Conservation (phyloP, 1,140 invertebrate species). For the Drosophila dunni region DNA sequence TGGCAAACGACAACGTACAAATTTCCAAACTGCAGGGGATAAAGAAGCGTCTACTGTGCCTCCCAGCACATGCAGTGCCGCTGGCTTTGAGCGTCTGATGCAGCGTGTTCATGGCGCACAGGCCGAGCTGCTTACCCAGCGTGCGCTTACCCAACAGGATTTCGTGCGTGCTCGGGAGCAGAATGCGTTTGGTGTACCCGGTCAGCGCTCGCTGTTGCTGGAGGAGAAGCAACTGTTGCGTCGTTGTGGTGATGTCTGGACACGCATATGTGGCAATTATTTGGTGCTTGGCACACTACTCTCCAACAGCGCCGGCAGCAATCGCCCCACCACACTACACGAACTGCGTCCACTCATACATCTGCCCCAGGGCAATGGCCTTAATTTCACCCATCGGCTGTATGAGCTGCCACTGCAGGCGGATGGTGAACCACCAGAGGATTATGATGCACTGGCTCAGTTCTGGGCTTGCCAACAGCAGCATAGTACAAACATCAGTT, state of each 20-base stretch:
- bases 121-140: conserved; percentile 49
- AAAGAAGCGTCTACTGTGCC: neutral
- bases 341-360: conserved; percentile 47
- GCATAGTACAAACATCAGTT: conserved; percentile 32
- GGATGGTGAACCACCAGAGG: conserved; percentile 53
- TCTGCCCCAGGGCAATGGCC: neutral
- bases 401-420: conserved; percentile 59
- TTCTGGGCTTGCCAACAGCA: conserved; percentile 70
- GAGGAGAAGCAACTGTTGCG: conserved; percentile 67
- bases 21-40: conserved; percentile 41
- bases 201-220: conserved; percentile 53
- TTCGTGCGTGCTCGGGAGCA: conserved; percentile 37
- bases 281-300: conserved; percentile 56
- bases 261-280: conserved; percentile 49
- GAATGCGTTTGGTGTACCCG: conserved; percentile 47
- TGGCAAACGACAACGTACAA: conserved; percentile 52
- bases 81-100: conserved; percentile 45
- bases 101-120: conserved; percentile 47
- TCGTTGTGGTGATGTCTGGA: conserved; percentile 68
- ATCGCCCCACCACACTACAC: conserved; percentile 36
- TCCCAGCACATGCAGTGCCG: neutral
- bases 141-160: conserved; percentile 54
- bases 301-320: conserved; percentile 43
- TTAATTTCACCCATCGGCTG: conserved; percentile 47
- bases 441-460: conserved; percentile 57